Evolutionary conservation across 2,888 invertebrate genomes (phyloP).

Genomic region (Drosophila pseudotakahashii): DNA sequence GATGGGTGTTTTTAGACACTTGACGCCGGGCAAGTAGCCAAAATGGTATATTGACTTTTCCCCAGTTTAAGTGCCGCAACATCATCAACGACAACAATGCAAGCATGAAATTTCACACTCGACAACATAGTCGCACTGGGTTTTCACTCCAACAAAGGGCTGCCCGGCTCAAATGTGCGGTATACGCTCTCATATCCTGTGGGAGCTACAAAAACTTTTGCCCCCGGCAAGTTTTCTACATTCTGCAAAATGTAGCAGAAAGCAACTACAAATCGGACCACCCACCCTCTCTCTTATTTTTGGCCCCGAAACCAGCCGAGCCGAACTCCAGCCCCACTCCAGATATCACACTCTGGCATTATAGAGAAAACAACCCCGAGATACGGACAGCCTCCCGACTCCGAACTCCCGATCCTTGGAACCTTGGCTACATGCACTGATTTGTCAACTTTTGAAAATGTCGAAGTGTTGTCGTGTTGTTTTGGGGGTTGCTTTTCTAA

Average conservation of each 20-base stretch:
- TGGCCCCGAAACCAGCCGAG: background rate
- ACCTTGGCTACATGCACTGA: slow-evolving; percentile 68
- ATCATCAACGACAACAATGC: slow-evolving; percentile 63
- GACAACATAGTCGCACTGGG: slow-evolving; percentile 64
- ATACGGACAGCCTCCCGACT: slow-evolving; percentile 21
- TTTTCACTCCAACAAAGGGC: slow-evolving; percentile 46
- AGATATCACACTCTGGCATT: slow-evolving; percentile 18
- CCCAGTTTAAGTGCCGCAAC: slow-evolving; percentile 68
- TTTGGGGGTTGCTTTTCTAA: slow-evolving; percentile 63
- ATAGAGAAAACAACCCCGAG: slow-evolving; percentile 57
- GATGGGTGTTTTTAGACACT: slow-evolving; percentile 41
- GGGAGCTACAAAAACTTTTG: slow-evolving; percentile 73
- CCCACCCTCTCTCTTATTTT: slow-evolving; percentile 7
- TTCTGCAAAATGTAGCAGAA: slow-evolving; percentile 68
- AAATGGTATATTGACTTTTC: slow-evolving; percentile 63
- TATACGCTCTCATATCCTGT: slow-evolving; percentile 58
- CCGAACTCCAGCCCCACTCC: slow-evolving; percentile 1
- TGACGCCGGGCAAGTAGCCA: slow-evolving; percentile 40
- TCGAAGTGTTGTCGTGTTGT: slow-evolving; percentile 70
- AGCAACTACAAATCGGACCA: slow-evolving; percentile 72
- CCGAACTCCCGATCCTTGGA: slow-evolving; percentile 23
- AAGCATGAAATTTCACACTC: slow-evolving; percentile 78
- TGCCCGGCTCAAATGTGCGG: slow-evolving; percentile 42
- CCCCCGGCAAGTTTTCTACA: slow-evolving; percentile 60
- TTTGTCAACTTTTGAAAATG: slow-evolving; percentile 81